Percentiles rank a stretch among this genome's conserved stretches.
Evolutionary conservation across 2,797 vertebrate genomes (phyloP).

Genomic region (Sciaenops ocellatus): DNA sequence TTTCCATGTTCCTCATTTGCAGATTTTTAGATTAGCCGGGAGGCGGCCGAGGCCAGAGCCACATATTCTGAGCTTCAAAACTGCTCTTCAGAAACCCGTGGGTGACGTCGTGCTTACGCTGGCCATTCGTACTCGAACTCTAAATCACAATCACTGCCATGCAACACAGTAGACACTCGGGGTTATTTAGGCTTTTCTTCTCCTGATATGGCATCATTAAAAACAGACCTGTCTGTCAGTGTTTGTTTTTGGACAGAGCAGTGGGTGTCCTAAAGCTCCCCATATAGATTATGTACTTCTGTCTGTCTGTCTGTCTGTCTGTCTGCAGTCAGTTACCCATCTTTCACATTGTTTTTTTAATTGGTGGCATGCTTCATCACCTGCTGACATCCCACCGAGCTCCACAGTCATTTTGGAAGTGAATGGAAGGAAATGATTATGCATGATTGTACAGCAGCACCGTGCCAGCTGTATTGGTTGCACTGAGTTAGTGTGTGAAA

Average conservation of each 20-base stretch:
- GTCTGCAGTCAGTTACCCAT: slow-evolving; percentile 30
- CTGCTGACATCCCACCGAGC: slow-evolving; percentile 21
- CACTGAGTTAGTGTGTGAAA: slow-evolving; percentile 27
- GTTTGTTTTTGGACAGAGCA: neutral
- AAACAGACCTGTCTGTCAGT: neutral
- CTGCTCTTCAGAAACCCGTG: no score
- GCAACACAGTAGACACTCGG: neutral
- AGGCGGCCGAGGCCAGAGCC: no score
- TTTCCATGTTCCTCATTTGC: no score
- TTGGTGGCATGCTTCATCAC: slow-evolving; percentile 25
- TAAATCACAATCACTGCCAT: neutral
- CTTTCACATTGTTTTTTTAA: slow-evolving; percentile 50
- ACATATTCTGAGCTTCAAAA: no score
- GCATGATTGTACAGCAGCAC: slow-evolving; percentile 9
- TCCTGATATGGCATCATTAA: slow-evolving; percentile 3
- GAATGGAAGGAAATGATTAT: slow-evolving; percentile 19
- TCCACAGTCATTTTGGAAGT: slow-evolving; percentile 27
- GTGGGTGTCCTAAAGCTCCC: neutral
- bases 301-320: neutral
- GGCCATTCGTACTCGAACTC: no score
- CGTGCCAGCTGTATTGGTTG: slow-evolving; percentile 9
- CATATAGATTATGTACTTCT: slow-evolving; percentile 4
- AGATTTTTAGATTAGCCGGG: no score
- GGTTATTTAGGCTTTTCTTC: slow-evolving; percentile 8
- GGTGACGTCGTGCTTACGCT: no score